These are phyloP conservation scores for Zele albiditarsus DNA, from an alignment of 2,888 invertebrate genomes.

Conservation along the genomic window DNA sequence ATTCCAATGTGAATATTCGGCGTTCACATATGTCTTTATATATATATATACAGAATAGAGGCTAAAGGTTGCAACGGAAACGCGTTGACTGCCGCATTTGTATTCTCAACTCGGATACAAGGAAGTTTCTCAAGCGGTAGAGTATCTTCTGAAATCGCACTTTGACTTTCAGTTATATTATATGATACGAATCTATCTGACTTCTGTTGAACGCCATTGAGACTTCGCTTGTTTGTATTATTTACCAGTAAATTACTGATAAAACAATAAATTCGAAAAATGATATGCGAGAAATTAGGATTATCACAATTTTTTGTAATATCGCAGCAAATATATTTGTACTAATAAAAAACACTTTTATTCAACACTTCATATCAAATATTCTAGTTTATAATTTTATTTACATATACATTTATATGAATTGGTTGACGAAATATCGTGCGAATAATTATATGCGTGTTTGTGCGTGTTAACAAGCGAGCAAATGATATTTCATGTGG, in stretches of 20 bases:
- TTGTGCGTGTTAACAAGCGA: background rate
- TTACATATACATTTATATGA: background rate
- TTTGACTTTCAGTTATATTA: slow-evolving; percentile 22
- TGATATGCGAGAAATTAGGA: no score
- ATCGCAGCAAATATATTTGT: no score
- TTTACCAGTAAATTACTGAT: no score
- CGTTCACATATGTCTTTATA: background rate
- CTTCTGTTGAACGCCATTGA: slow-evolving; percentile 3
- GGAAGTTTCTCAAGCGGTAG: slow-evolving; percentile 20
- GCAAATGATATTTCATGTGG: background rate
- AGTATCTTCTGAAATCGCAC: slow-evolving; percentile 19
- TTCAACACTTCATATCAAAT: no score
- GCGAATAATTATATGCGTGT: background rate
- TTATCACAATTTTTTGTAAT: no score
- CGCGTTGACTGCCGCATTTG: slow-evolving; percentile 4
- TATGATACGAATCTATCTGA: slow-evolving; percentile 7
- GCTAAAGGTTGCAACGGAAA: background rate
- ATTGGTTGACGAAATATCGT: background rate
- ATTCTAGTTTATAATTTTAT: no score
- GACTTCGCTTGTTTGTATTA: no score
- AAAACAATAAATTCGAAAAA: no score
- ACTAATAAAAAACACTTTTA: no score
- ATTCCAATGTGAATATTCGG: background rate
- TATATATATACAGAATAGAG: background rate
- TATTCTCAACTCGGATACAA: slow-evolving; percentile 3